phyloP scores from a whole-genome alignment of 2,797 vertebrate species.

The Forpus xanthops region DNA sequence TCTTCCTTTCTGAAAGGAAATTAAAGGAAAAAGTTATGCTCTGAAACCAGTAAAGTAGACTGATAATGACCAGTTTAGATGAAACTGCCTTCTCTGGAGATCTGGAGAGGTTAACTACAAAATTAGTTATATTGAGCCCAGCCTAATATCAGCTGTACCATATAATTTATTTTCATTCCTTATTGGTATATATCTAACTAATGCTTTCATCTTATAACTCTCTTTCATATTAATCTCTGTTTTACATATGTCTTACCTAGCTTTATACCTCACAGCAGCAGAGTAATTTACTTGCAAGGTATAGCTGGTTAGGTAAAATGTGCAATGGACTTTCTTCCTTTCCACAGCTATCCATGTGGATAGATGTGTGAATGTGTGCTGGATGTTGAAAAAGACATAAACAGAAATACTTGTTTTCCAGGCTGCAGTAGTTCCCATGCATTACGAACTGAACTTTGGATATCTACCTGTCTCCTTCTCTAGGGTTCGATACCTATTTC shows the following conservation, averaged over 20 bases:
- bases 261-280: background rate
- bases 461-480: background rate
- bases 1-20: background rate
- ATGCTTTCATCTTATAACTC: background rate
- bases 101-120: background rate
- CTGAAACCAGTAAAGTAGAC: background rate
- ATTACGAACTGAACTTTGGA: background rate
- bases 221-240: background rate
- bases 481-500: conserved; percentile 93
- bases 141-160: background rate
- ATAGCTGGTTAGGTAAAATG: background rate
- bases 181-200: background rate
- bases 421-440: background rate
- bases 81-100: background rate
- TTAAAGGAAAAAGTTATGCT: background rate
- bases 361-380: background rate
- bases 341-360: rapidly evolving
- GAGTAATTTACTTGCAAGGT: background rate
- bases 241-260: background rate
- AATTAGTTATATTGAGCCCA: background rate
- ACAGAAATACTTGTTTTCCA: background rate
- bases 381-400: rapidly evolving
- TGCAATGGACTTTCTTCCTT: background rate
- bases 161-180: background rate
- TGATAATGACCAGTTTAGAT: background rate